A percentile compares a stretch with the other conserved stretches of the same genome.
phyloP scores from a whole-genome alignment of 2,113 vertebrate genomes.

The crab-eating macaque (Macaca fascicularis) region DNA sequence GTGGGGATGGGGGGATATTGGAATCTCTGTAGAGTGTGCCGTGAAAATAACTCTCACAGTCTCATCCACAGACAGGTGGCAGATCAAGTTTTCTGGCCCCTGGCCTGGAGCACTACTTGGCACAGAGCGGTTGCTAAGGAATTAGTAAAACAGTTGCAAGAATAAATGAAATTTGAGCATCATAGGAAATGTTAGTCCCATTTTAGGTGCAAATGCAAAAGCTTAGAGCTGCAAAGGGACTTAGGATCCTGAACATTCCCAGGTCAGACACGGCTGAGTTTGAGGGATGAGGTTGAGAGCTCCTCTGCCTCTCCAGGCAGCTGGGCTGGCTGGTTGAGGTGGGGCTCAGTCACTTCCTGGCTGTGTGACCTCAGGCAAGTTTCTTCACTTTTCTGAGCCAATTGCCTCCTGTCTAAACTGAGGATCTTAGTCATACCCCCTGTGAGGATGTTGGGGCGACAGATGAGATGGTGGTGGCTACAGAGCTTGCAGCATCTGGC shows the following conservation, averaged over 20 bases:
- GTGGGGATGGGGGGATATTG: background rate
- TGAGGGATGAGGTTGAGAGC: background rate
- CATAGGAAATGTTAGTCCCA: background rate
- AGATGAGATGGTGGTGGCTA: background rate
- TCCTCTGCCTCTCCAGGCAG: background rate
- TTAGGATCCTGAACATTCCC: background rate
- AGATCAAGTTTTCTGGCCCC: background rate
- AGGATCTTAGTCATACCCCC: background rate
- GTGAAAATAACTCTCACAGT: background rate
- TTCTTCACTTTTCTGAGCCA: background rate
- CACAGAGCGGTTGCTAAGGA: background rate
- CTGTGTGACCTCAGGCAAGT: background rate
- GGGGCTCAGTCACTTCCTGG: background rate
- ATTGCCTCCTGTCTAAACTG: background rate
- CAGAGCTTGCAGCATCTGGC: background rate
- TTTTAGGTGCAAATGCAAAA: background rate
- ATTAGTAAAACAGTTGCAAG: background rate
- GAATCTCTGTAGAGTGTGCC: background rate
- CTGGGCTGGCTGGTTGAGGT: background rate
- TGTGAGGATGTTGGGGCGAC: too few relatives aligned
- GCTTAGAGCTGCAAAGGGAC: background rate
- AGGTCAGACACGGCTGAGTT: background rate
- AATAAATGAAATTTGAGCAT: background rate
- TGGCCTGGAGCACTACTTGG: background rate
- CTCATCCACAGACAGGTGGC: too few relatives aligned